Conservation (phyloP, 2,797 vertebrate genomes). For the Hoplostethus atlanticus region DNA sequence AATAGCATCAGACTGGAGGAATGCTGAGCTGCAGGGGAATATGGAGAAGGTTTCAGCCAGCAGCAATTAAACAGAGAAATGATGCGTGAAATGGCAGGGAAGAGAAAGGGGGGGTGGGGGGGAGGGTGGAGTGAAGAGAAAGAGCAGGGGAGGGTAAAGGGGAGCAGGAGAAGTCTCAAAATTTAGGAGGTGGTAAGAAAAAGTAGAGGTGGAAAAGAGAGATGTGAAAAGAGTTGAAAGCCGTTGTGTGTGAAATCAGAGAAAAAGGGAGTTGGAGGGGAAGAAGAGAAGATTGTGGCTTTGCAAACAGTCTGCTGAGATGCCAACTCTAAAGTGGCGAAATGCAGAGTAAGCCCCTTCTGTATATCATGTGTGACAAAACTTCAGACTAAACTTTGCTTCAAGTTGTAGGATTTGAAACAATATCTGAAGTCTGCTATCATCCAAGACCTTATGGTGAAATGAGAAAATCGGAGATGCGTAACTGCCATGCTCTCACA, state of each 20-base stretch:
- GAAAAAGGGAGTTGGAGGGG: conserved; percentile 9
- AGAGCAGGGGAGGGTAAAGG: conserved; percentile 52
- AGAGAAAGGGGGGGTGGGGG: conserved; percentile 32
- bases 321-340: conserved; percentile 20
- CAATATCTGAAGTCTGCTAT: conserved; percentile 27
- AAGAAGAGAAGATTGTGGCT: conserved; percentile 9
- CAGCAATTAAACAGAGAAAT: conserved; percentile 88
- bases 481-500: conserved; percentile 3
- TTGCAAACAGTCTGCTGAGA: conserved; percentile 21
- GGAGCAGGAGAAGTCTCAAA: conserved; percentile 41
- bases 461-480: conserved; percentile 28
- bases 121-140: conserved; percentile 27
- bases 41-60: conserved; percentile 78
- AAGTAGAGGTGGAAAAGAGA: conserved; percentile 25
- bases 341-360: conserved; percentile 55
- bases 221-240: conserved; percentile 33
- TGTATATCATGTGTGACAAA: conserved; percentile 58
- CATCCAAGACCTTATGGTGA: not conserved
- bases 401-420: conserved; percentile 44
- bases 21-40: conserved; percentile 76
- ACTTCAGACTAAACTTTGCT: conserved; percentile 48
- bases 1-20: conserved; percentile 71
- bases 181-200: conserved; percentile 16
- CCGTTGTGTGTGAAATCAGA: not conserved
- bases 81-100: conserved; percentile 82